A percentile compares a stretch with the other conserved stretches of the same genome.
Evolutionary conservation across 2,888 invertebrate species (phyloP).

Genomic region (Nymphalis urticae): DNA sequence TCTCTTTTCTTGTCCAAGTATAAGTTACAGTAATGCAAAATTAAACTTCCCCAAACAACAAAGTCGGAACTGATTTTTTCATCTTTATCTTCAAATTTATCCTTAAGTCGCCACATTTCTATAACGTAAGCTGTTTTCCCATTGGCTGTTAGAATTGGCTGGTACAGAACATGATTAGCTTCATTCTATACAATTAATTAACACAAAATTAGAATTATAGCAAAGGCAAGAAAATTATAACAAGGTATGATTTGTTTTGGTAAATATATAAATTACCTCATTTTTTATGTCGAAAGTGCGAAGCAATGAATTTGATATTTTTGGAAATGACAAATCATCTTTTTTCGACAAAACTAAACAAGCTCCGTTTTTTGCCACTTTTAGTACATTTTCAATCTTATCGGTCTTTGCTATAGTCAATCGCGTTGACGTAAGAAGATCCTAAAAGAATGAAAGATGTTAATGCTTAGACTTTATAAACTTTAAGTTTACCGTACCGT

Average conservation of each 20-base stretch:
- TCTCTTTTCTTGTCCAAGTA: slow-evolving; percentile 86
- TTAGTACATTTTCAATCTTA: slow-evolving; percentile 44
- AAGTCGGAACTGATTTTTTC: slow-evolving; percentile 85
- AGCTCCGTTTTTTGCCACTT: slow-evolving; percentile 46
- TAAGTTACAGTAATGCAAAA: slow-evolving; percentile 85
- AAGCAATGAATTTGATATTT: slow-evolving; percentile 44
- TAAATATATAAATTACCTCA: slow-evolving; percentile 39
- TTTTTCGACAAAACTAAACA: slow-evolving; percentile 45
- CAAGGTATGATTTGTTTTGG: too few species aligned
- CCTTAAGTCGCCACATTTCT: slow-evolving; percentile 83
- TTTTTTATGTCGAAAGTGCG: slow-evolving; percentile 41
- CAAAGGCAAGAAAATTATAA: too few species aligned
- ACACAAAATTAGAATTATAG: not conserved
- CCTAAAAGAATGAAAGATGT: slow-evolving; percentile 24
- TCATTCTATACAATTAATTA: slow-evolving; percentile 52
- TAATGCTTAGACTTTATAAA: too few species aligned
- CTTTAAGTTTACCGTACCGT: too few species aligned
- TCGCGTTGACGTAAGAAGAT: slow-evolving; percentile 25
- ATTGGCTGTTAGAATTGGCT: slow-evolving; percentile 84
- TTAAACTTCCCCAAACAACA: slow-evolving; percentile 86
- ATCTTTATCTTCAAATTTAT: slow-evolving; percentile 84
- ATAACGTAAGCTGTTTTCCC: slow-evolving; percentile 85
- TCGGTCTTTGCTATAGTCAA: slow-evolving; percentile 45
- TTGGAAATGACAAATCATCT: slow-evolving; percentile 46
- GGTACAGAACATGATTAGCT: slow-evolving; percentile 77